Percentiles rank a stretch among this genome's conserved stretches.
phyloP scores from a whole-genome alignment of 2,797 vertebrate genomes.

The Lates japonicus region DNA sequence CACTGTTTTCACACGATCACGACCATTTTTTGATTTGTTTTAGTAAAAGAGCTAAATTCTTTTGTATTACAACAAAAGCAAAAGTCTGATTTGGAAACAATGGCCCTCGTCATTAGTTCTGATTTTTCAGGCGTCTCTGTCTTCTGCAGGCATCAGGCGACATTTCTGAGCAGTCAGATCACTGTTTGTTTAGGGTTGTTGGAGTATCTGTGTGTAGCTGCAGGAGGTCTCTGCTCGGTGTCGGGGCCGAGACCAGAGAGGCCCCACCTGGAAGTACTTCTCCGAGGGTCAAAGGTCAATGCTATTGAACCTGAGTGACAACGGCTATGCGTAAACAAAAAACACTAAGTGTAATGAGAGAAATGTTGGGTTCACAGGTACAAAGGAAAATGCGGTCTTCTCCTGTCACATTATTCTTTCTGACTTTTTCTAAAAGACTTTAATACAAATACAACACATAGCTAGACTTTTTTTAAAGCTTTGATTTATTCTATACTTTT shows the following conservation, averaged over 20 bases:
- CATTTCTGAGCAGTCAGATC: conserved; percentile 69
- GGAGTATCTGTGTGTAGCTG: conserved; percentile 65
- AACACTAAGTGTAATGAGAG: conserved; percentile 72
- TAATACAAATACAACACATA: background rate
- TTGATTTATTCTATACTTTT: background rate
- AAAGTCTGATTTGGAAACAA: background rate
- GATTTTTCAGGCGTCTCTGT: background rate
- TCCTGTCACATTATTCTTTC: conserved; percentile 15
- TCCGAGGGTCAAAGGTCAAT: conserved; percentile 81
- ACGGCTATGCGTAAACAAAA: conserved; percentile 77
- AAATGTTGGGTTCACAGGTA: conserved; percentile 56
- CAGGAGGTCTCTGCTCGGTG: conserved; percentile 72
- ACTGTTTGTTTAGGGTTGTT: conserved; percentile 80
- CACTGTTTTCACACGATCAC: too few relatives aligned
- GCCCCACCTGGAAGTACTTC: conserved; percentile 88
- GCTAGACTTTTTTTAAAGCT: background rate
- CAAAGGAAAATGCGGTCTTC: conserved; percentile 43
- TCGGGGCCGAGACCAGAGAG: conserved; percentile 68
- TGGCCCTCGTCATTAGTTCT: background rate
- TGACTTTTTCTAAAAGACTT: background rate
- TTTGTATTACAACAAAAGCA: background rate
- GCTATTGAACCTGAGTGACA: conserved; percentile 86
- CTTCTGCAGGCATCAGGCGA: conserved; percentile 25
- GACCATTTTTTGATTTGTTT: too few relatives aligned
- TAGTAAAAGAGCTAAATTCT: too few relatives aligned